A percentile compares a stretch with the other conserved stretches of the same genome.
phyloP scores from a whole-genome alignment of 2,888 invertebrate species.

The Orthonychiurus folsomi region DNA sequence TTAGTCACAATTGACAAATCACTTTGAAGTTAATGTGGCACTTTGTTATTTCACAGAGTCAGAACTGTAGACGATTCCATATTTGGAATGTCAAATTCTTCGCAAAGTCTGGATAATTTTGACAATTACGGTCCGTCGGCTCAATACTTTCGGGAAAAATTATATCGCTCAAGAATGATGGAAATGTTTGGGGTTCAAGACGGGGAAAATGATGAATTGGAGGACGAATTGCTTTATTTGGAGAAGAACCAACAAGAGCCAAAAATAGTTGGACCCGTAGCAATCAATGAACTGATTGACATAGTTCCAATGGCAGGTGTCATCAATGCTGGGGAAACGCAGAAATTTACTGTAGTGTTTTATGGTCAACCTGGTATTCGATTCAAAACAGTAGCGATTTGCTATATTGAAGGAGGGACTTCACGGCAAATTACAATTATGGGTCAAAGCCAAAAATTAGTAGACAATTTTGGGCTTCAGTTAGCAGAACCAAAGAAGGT shows the following conservation, averaged over 20 bases:
- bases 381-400: constrained; percentile 1
- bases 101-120: not conserved
- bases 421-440: not conserved
- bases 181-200: constrained; percentile 2
- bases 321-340: constrained; percentile 1
- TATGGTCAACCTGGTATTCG: constrained; percentile 2
- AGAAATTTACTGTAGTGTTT: constrained; percentile 4
- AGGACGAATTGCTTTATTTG: constrained; percentile 4
- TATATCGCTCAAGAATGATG: constrained; percentile 5
- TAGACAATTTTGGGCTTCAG: too few species aligned
- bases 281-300: constrained; percentile 1
- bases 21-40: too few species aligned
- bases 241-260: not conserved
- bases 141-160: not conserved
- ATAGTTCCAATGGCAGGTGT: constrained; percentile 6
- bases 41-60: too few species aligned
- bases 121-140: not conserved
- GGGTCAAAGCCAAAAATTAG: too few species aligned
- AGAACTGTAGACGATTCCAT: too few species aligned
- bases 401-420: not conserved
- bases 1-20: too few species aligned
- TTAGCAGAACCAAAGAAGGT: too few species aligned
- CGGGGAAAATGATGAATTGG: not conserved
- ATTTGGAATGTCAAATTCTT: too few species aligned
- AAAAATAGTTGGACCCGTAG: not conserved